Evolutionary conservation across 1,140 invertebrate species (phyloP).

Genomic region (Aphidius gifuensis): DNA sequence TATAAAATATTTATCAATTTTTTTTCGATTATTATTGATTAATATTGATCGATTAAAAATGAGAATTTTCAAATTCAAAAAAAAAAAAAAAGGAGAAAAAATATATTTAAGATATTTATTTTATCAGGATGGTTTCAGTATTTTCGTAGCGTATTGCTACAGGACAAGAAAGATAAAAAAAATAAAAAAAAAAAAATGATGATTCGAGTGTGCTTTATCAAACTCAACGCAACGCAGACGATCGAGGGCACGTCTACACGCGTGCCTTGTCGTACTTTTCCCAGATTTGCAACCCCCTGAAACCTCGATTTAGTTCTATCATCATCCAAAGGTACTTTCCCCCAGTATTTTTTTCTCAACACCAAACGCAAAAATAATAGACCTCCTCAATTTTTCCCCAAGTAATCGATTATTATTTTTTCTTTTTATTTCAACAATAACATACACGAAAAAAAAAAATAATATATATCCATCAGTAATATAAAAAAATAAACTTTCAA

Average conservation of each 20-base stretch:
- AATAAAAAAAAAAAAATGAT: slow-evolving; percentile 34
- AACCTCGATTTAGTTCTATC: slow-evolving; percentile 29
- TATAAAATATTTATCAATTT: no score
- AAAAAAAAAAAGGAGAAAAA: no score
- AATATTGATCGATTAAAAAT: no score
- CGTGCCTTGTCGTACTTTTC: slow-evolving; percentile 49
- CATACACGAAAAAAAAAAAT: background rate
- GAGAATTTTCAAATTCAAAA: no score
- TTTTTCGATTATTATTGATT: no score
- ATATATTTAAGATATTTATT: no score
- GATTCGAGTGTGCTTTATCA: slow-evolving; percentile 53
- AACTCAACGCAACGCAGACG: slow-evolving; percentile 37
- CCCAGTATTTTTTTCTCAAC: slow-evolving; percentile 16
- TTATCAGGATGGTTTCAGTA: no score
- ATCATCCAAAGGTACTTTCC: slow-evolving; percentile 13
- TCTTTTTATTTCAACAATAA: background rate
- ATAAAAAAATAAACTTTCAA: no score
- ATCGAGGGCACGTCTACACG: slow-evolving; percentile 44
- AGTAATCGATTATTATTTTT: slow-evolving; percentile 12
- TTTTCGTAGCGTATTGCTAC: no score
- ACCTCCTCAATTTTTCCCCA: slow-evolving; percentile 15
- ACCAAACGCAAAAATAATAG: slow-evolving; percentile 45
- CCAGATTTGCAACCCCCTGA: slow-evolving; percentile 51
- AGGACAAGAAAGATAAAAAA: no score
- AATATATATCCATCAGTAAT: background rate